Conservation (phyloP, 2,888 invertebrate genomes). For the Diaphora mendica region DNA sequence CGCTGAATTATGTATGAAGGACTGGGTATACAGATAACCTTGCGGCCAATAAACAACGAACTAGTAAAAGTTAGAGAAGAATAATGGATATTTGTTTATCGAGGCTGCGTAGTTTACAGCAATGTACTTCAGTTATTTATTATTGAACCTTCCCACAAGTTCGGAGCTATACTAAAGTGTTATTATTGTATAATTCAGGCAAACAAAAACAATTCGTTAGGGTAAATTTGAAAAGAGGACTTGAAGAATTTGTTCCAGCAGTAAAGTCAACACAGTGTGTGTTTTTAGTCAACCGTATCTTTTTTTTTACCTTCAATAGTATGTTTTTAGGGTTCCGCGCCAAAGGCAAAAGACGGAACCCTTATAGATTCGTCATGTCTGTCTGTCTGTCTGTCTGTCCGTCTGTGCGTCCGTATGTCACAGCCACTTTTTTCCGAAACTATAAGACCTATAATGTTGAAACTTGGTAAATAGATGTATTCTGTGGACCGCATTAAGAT, state of each 20-base stretch:
- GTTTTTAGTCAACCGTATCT: too few relatives aligned
- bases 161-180: not conserved
- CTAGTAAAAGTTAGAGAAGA: conserved; percentile 41
- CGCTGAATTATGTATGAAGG: conserved; percentile 71
- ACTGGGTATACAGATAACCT: conserved; percentile 48
- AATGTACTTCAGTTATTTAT: not conserved
- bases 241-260: not conserved
- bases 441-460: too few relatives aligned
- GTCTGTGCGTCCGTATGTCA: too few relatives aligned
- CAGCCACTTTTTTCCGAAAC: too few relatives aligned
- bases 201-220: not conserved
- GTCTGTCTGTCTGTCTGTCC: too few relatives aligned
- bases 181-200: not conserved
- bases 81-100: conserved; percentile 40
- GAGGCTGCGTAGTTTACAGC: conserved; percentile 8
- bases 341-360: too few relatives aligned
- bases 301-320: not conserved
- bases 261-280: not conserved
- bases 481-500: too few relatives aligned
- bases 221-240: not conserved
- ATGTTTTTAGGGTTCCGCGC: too few relatives aligned
- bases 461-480: too few relatives aligned
- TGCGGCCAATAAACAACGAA: conserved; percentile 49
- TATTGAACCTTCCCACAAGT: not conserved
- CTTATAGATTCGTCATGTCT: too few relatives aligned